These are phyloP conservation scores for Megathymus violae DNA, from an alignment of 1,140 invertebrate species.

Conservation along the genomic window DNA sequence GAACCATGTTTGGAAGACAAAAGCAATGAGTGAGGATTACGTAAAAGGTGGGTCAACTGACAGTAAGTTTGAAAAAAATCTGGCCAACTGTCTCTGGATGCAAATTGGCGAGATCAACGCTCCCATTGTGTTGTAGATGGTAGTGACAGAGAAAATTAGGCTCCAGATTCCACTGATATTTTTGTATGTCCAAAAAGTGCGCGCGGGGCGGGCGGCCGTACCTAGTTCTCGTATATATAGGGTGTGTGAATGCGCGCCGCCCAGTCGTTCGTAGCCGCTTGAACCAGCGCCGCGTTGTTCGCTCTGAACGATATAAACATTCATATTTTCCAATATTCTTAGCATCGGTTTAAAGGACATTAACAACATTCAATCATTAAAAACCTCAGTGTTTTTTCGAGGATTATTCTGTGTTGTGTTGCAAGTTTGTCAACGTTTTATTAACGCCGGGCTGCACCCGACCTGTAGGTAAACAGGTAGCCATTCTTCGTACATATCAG, in stretches of 20 bases:
- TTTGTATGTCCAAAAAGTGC: conserved; percentile 69
- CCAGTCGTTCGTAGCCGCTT: conserved; percentile 62
- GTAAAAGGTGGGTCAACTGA: conserved; percentile 49
- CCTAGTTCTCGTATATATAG: conserved; percentile 71
- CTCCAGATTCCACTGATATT: conserved; percentile 76
- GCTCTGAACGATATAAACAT: conserved; percentile 32
- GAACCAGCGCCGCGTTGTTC: conserved; percentile 40
- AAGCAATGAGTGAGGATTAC: conserved; percentile 36
- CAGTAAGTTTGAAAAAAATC: conserved; percentile 58
- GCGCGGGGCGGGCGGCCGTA: conserved; percentile 62
- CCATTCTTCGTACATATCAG: conserved; percentile 42
- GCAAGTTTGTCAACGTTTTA: neutral
- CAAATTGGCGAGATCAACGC: conserved; percentile 72
- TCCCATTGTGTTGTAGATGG: conserved; percentile 75
- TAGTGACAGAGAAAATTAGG: conserved; percentile 80
- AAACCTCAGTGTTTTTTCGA: conserved; percentile 17
- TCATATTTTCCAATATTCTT: conserved; percentile 7
- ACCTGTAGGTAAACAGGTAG: conserved; percentile 42
- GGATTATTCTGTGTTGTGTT: conserved; percentile 40
- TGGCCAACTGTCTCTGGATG: conserved; percentile 66
- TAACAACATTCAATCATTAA: neutral
- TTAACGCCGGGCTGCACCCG: conserved; percentile 32
- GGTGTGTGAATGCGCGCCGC: conserved; percentile 56
- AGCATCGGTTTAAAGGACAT: conserved; percentile 12
- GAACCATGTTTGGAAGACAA: conserved; percentile 46